Evolutionary conservation across 2,797 vertebrate genomes (phyloP).

Genomic region (Erpetoichthys calabaricus): DNA sequence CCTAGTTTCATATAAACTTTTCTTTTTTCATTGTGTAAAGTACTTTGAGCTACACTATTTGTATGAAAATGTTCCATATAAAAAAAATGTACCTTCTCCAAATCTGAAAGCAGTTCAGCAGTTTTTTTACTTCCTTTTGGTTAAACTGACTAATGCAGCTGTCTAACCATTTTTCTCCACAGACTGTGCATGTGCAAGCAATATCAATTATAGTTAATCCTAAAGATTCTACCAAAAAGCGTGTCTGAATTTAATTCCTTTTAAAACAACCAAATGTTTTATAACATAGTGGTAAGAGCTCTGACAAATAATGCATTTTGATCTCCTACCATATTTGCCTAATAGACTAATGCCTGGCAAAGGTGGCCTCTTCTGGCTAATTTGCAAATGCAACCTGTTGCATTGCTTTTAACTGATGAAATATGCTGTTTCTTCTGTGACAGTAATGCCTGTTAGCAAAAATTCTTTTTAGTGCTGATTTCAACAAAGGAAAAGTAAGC

Average conservation of each 20-base stretch:
- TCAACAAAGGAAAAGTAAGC: slow-evolving; percentile 9
- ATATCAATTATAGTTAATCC: slow-evolving; percentile 19
- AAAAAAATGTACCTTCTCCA: slow-evolving; percentile 13
- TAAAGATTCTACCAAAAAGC: slow-evolving; percentile 13
- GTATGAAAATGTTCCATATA: too few relatives aligned
- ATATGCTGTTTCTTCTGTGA: slow-evolving; percentile 3
- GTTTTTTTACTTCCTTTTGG: slow-evolving; percentile 7
- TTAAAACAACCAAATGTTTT: slow-evolving; percentile 6
- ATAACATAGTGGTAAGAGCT: neutral
- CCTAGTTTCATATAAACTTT: too few relatives aligned
- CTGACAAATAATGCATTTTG: slow-evolving; percentile 16
- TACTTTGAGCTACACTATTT: too few relatives aligned
- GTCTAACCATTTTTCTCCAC: slow-evolving; percentile 14
- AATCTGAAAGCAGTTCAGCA: slow-evolving; percentile 12
- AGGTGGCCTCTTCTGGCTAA: neutral
- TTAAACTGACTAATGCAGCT: slow-evolving; percentile 1
- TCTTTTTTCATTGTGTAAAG: too few relatives aligned
- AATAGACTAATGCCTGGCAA: slow-evolving; percentile 14
- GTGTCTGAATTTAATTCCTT: slow-evolving; percentile 1
- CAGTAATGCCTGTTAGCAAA: neutral
- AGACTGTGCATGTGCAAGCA: slow-evolving; percentile 15
- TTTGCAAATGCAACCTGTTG: neutral
- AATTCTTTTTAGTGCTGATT: slow-evolving; percentile 1
- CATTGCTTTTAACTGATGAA: neutral
- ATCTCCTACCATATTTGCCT: slow-evolving; percentile 10